A percentile compares a stretch with the other conserved stretches of the same genome.
phyloP scores from a whole-genome alignment of 2,797 vertebrate species.

The Sebastes miniatus region DNA sequence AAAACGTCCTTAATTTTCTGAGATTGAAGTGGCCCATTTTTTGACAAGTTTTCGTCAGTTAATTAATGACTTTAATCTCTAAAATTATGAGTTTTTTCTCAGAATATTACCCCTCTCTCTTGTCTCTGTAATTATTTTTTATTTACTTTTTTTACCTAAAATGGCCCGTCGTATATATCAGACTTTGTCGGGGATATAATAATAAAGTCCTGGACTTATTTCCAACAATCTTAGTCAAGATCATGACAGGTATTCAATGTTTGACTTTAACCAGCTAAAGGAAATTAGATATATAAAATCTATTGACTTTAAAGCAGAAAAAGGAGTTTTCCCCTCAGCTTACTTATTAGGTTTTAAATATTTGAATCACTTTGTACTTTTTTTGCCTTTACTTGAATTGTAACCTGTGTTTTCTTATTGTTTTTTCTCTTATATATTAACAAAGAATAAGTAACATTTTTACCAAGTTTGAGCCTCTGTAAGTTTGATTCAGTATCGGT shows the following conservation, averaged over 20 bases:
- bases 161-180: not conserved
- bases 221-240: not conserved
- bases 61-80: too few relatives aligned
- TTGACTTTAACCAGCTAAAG: not conserved
- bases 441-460: too few relatives aligned
- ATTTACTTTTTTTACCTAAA: too few relatives aligned
- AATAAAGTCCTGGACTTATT: not conserved
- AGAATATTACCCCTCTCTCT: too few relatives aligned
- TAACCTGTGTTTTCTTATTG: not conserved
- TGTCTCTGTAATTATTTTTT: too few relatives aligned
- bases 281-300: not conserved
- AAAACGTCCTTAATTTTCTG: too few relatives aligned
- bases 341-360: not conserved
- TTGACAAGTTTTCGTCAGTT: too few relatives aligned
- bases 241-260: not conserved
- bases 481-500: not conserved
- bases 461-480: not conserved
- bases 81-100: too few relatives aligned
- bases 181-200: not conserved
- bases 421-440: too few relatives aligned
- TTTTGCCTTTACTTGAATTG: not conserved
- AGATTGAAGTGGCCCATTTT: too few relatives aligned
- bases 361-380: not conserved
- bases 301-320: not conserved
- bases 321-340: not conserved